These are phyloP conservation scores for Cataglyphis albicans DNA, from an alignment of 2,888 invertebrate species.

Conservation along the genomic window DNA sequence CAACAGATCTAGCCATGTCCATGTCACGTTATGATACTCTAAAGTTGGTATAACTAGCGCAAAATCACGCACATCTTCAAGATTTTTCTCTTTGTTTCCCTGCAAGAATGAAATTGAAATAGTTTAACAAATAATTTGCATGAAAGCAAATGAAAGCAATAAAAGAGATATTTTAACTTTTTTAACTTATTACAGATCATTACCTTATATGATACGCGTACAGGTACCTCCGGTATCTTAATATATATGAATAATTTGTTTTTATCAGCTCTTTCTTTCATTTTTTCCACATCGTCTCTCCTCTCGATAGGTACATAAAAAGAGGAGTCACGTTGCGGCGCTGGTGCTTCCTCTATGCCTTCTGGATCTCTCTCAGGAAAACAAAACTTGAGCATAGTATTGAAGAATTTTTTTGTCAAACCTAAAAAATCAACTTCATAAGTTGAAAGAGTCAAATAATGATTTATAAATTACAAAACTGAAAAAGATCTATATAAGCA, in stretches of 20 bases:
- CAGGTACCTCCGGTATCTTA: conserved; percentile 98
- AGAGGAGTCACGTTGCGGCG: conserved; percentile 91
- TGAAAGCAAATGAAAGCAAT: background rate
- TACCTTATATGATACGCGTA: conserved; percentile 95
- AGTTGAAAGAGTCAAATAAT: background rate
- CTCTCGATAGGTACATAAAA: conserved; percentile 95
- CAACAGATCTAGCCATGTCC: conserved; percentile 99
- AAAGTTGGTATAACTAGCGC: conserved; percentile 97
- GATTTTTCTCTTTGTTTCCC: conserved; percentile 99
- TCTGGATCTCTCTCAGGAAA: conserved; percentile 97
- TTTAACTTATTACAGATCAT: background rate
- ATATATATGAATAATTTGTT: conserved; percentile 99
- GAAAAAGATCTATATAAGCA: background rate
- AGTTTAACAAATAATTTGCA: background rate
- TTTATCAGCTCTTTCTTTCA: conserved; percentile 99
- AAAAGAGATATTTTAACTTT: background rate
- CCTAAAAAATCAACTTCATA: conserved; percentile 86
- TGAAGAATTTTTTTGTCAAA: conserved; percentile 98
- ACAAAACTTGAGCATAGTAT: conserved; percentile 98
- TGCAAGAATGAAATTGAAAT: conserved; percentile 54
- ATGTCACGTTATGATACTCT: conserved; percentile 99
- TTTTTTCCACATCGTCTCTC: conserved; percentile 98
- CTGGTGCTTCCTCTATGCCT: conserved; percentile 89
- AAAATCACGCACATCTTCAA: conserved; percentile 98
- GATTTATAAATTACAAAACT: background rate